phyloP scores from a whole-genome alignment of 2,797 vertebrate species.

The Sternotherus odoratus region DNA sequence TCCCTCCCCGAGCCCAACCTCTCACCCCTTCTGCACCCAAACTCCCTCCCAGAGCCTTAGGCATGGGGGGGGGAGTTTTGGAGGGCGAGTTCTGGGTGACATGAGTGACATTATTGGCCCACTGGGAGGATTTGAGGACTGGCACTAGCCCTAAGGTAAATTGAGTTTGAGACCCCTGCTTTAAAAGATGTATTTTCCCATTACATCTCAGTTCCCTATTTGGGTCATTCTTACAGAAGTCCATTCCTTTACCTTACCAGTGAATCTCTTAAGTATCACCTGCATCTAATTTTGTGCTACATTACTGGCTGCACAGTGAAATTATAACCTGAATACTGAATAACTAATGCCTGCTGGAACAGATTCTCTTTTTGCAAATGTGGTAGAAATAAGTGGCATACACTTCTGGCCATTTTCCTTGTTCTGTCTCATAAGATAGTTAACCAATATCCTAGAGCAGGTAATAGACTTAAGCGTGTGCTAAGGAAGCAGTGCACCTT shows the following conservation, averaged over 20 bases:
- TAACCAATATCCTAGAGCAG: slow-evolving; percentile 27
- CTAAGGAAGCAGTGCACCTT: slow-evolving; percentile 2
- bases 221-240: slow-evolving; percentile 25
- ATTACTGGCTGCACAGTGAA: not conserved
- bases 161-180: too few relatives aligned
- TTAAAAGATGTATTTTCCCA: not conserved
- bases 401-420: slow-evolving; percentile 6
- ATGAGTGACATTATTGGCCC: too few relatives aligned
- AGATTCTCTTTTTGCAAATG: slow-evolving; percentile 15
- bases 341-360: slow-evolving; percentile 27
- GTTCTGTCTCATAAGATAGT: slow-evolving; percentile 38
- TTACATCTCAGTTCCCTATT: slow-evolving; percentile 2
- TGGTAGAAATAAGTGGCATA: not conserved
- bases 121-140: too few relatives aligned
- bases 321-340: not conserved
- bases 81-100: too few relatives aligned
- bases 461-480: slow-evolving; percentile 6
- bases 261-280: not conserved
- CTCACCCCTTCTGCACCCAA: too few relatives aligned
- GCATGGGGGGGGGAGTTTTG: too few relatives aligned
- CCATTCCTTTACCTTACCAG: not conserved
- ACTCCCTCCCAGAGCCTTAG: too few relatives aligned
- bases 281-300: not conserved
- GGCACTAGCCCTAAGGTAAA: too few relatives aligned
- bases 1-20: too few relatives aligned